These are phyloP conservation scores for Phrynosoma blainvillii DNA, from an alignment of 2,113 vertebrate species.

Conservation along the genomic window DNA sequence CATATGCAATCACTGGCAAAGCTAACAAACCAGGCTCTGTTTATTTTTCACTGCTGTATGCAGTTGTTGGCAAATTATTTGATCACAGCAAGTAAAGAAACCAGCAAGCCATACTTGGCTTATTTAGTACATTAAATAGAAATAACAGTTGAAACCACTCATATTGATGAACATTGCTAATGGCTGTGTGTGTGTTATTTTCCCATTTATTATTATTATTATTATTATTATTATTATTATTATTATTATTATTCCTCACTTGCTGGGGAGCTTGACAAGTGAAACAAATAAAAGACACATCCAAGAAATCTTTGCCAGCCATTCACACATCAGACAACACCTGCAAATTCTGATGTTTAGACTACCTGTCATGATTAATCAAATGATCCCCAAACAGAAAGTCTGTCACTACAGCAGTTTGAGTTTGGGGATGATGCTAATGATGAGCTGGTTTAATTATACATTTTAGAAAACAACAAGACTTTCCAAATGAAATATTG, in stretches of 20 bases:
- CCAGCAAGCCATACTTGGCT: conserved; percentile 63
- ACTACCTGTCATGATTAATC: conserved; percentile 39
- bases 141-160: conserved; percentile 46
- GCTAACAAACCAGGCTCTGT: not conserved
- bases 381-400: conserved; percentile 25
- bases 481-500: not conserved
- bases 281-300: conserved; percentile 28
- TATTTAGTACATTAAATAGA: conserved; percentile 65
- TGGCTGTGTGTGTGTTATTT: conserved; percentile 60
- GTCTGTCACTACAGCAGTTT: conserved; percentile 26
- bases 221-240: conserved; percentile 54
- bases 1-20: too few species aligned
- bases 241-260: conserved; percentile 59
- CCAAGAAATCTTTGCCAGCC: conserved; percentile 39
- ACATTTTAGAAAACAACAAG: conserved; percentile 18
- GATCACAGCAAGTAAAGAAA: conserved; percentile 23
- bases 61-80: not conserved
- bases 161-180: conserved; percentile 67
- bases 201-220: conserved; percentile 55
- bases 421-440: conserved; percentile 41
- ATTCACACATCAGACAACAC: conserved; percentile 14
- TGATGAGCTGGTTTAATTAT: conserved; percentile 2
- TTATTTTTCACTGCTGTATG: not conserved
- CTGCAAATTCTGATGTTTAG: conserved; percentile 36
- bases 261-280: conserved; percentile 61